Evolutionary conservation across 2,113 vertebrate genomes (phyloP), one percentile per base, ranked within the genome.

Genomic region (Parus major): DNA sequence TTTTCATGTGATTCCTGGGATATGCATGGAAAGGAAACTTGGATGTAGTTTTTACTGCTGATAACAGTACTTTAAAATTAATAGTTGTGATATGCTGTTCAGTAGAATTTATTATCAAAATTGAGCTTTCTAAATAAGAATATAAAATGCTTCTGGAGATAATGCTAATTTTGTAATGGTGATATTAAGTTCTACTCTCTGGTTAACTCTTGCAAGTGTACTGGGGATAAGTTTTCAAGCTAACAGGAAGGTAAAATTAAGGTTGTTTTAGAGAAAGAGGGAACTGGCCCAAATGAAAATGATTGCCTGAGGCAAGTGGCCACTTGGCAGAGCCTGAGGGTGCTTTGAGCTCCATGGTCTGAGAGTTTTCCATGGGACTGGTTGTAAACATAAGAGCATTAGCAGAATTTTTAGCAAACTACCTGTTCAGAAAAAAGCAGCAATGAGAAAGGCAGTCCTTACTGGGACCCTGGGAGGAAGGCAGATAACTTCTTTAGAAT

Each of bases 371-470:
- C 46, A 8, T 50, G 84, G 65, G 53, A n/a, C 36, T 80, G n/a
- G 39, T 19, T 80, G 70, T 80, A 92, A 94, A 94, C 27, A 15
- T 42, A 47, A 72, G 53, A 92, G 65, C 49, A 73, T 70, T 90
- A 82, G 55, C 33, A 88, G 66, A 77, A 47, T 50, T 91, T 87
- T 77, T 47, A 79, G 63, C 50, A 39, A 91, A 59, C 29, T 87
- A 84, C 79, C 70, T 91, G 81, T 95, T 95, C 81, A 90, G 84
- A 71, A 90, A 91, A 92, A 95, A 47, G n/a, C 28, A 73, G 41
- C 39, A 89, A 24, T 47, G 65, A 46, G 73, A 80, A 87, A 65
- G 17, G 5, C 57, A 76, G 4, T 77, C 66, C 52, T 61, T 84
- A 77, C 49, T 65, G 71, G 24, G 59, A 70, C 10, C 6, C 12